phyloP scores from a whole-genome alignment of 2,888 invertebrate species.

The Vandiemenella viatica region DNA sequence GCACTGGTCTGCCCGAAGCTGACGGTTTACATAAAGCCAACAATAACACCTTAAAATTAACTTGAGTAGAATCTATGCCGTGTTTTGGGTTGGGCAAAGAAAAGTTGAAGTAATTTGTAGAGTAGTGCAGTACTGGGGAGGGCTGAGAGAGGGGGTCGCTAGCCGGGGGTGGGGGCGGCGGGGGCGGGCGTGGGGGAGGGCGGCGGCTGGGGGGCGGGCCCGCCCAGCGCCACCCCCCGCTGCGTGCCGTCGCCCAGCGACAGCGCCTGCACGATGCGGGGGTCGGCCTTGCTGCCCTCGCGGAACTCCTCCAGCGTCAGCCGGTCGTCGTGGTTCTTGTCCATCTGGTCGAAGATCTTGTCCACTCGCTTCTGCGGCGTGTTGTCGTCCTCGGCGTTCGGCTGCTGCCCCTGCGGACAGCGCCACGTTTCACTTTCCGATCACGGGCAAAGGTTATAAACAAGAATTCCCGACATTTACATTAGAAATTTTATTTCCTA shows the following conservation, averaged over 20 bases:
- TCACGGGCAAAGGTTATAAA: too few relatives aligned
- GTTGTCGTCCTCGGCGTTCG: conserved; percentile 77
- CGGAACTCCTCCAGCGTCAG: conserved; percentile 91
- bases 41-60: too few relatives aligned
- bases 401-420: conserved; percentile 71
- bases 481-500: too few relatives aligned
- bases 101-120: too few relatives aligned
- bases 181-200: conserved; percentile 2
- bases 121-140: too few relatives aligned
- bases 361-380: conserved; percentile 92
- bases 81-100: too few relatives aligned
- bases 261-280: conserved; percentile 92
- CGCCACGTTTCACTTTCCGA: too few relatives aligned
- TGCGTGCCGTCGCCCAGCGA: conserved; percentile 43
- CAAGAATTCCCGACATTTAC: too few relatives aligned
- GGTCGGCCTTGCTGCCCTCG: conserved; percentile 96
- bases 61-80: too few relatives aligned
- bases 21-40: too few relatives aligned
- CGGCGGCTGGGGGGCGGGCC: neutral
- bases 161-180: conserved; percentile 11
- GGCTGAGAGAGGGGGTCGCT: neutral
- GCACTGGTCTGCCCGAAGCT: too few relatives aligned
- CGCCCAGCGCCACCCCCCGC: conserved; percentile 33
- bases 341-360: conserved; percentile 98
- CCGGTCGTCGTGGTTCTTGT: conserved; percentile 94